Conservation (phyloP, 2,113 vertebrate species). For the Ptilonorhynchus violaceus region DNA sequence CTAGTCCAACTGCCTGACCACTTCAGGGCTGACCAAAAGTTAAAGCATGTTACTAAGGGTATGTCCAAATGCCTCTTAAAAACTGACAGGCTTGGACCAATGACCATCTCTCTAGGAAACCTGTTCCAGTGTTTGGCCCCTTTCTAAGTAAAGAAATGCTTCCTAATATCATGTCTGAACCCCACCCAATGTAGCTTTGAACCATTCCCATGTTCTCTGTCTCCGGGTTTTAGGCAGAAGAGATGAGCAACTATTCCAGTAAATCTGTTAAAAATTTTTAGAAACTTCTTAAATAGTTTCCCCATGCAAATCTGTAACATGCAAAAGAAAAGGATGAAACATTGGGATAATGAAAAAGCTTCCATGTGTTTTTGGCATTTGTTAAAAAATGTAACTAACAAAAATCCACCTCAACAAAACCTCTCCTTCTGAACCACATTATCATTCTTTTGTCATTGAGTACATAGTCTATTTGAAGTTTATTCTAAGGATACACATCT, state of each 20-base stretch:
- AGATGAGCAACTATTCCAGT: not conserved
- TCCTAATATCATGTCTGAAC: not conserved
- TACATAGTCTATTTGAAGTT: not conserved
- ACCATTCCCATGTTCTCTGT: rapidly evolving
- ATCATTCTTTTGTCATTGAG: not conserved
- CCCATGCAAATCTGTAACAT: not conserved
- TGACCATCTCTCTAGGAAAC: not conserved
- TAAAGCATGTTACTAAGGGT: not conserved
- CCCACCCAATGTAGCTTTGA: not conserved
- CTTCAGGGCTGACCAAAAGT: not conserved
- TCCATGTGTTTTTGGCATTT: not conserved
- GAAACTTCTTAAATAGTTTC: not conserved
- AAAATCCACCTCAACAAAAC: not conserved
- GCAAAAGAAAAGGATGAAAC: not conserved
- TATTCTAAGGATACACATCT: not conserved
- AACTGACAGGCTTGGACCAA: not conserved
- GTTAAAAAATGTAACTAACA: not conserved
- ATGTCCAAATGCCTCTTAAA: not conserved
- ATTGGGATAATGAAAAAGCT: not conserved
- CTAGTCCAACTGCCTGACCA: not conserved
- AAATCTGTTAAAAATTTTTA: not conserved
- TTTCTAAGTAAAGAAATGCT: not conserved
- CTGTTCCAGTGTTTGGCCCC: not conserved
- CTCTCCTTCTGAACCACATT: not conserved
- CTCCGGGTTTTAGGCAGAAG: not conserved